Percentiles rank a stretch among this genome's conserved stretches.
Evolutionary conservation across 1,140 invertebrate species (phyloP).

Genomic region (Penaeus vannamei): DNA sequence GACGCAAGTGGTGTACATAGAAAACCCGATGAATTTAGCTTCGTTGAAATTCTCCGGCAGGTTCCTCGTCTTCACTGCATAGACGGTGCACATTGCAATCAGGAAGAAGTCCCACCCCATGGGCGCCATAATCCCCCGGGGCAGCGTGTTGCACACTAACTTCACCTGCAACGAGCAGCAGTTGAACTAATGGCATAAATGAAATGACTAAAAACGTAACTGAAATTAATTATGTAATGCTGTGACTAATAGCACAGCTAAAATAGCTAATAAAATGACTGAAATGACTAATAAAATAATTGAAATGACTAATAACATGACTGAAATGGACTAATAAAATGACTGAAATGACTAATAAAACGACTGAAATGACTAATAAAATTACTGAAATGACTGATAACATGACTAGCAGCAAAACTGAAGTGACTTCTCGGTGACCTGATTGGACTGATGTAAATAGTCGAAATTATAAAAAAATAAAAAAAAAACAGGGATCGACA

Average conservation of each 20-base stretch:
- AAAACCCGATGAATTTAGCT: slow-evolving; percentile 79
- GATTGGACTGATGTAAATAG: too few relatives aligned
- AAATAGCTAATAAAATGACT: background rate
- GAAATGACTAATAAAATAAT: too few relatives aligned
- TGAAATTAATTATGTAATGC: background rate
- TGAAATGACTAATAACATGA: background rate
- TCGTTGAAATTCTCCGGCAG: slow-evolving; percentile 80
- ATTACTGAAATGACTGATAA: background rate
- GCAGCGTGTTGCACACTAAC: slow-evolving; percentile 81
- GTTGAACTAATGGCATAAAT: background rate
- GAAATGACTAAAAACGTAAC: too few relatives aligned
- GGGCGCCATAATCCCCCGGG: slow-evolving; percentile 81
- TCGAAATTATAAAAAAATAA: too few relatives aligned
- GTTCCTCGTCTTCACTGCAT: slow-evolving; percentile 78
- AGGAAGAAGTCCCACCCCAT: slow-evolving; percentile 82
- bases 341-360: too few relatives aligned
- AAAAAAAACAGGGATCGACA: too few relatives aligned
- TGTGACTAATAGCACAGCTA: background rate
- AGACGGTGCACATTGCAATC: slow-evolving; percentile 78
- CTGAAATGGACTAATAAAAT: too few relatives aligned
- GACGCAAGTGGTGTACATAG: slow-evolving; percentile 80
- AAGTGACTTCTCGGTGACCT: too few relatives aligned
- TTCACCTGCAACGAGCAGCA: slow-evolving; percentile 73
- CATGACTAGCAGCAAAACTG: too few relatives aligned
- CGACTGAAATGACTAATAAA: too few relatives aligned